A percentile compares a stretch with the other conserved stretches of the same genome.
phyloP scores from a whole-genome alignment of 1,140 invertebrate genomes.

The Oryzaephilus surinamensis region DNA sequence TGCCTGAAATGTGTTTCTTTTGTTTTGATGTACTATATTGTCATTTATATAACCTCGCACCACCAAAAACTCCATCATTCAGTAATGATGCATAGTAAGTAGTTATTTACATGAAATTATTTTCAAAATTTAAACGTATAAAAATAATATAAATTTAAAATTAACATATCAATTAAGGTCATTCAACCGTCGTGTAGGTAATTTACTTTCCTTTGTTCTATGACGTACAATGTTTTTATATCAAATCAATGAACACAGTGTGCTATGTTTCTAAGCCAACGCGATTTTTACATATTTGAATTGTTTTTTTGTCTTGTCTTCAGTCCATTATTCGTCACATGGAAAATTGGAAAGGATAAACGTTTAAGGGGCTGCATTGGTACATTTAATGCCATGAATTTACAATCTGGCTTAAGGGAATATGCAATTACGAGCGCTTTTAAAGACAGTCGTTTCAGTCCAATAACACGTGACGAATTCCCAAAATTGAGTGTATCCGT shows the following conservation, averaged over 20 bases:
- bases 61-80: conserved; percentile 80
- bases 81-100: conserved; percentile 94
- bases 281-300: too few relatives aligned
- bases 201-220: conserved; percentile 13
- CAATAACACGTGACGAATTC: conserved; percentile 90
- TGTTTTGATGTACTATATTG: conserved; percentile 96
- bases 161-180: conserved; percentile 2
- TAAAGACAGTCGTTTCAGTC: conserved; percentile 93
- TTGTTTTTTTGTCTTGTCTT: conserved; percentile 38
- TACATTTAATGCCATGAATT: conserved; percentile 89
- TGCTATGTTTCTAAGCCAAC: too few relatives aligned
- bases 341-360: conserved; percentile 92
- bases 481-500: conserved; percentile 88
- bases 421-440: conserved; percentile 97
- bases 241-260: too few relatives aligned
- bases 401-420: conserved; percentile 86
- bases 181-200: conserved; percentile 8
- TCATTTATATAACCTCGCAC: conserved; percentile 84
- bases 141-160: background rate
- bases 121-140: background rate
- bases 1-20: conserved; percentile 94
- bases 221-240: background rate
- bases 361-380: conserved; percentile 89
- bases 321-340: conserved; percentile 97
- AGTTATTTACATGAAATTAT: background rate